These are phyloP conservation scores for Oplegnathus fasciatus DNA, from an alignment of 2,113 vertebrate species.

Conservation along the genomic window DNA sequence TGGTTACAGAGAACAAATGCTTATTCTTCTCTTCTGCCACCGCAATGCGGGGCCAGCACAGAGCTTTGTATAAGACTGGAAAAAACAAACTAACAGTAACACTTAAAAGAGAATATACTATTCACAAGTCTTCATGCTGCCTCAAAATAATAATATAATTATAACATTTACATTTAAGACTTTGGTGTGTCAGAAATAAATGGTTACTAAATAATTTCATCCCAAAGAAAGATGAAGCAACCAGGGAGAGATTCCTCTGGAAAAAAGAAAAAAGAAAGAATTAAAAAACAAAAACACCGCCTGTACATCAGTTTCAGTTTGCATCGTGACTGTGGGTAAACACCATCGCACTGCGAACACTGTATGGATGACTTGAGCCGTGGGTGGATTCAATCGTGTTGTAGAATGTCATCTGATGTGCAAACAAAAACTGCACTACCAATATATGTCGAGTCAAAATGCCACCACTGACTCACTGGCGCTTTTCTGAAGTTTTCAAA, in stretches of 20 bases:
- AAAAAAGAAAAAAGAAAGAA: background rate
- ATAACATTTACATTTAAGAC: too few relatives aligned
- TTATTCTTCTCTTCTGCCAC: background rate
- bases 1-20: slow-evolving; percentile 4
- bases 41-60: background rate
- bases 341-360: slow-evolving; percentile 1
- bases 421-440: slow-evolving; percentile 27
- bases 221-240: background rate
- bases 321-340: slow-evolving; percentile 61
- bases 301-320: slow-evolving; percentile 32
- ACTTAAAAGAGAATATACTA: background rate
- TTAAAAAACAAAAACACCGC: background rate
- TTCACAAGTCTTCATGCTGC: background rate
- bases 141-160: background rate
- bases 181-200: background rate
- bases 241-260: background rate
- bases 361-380: slow-evolving; percentile 38
- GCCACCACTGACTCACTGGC: slow-evolving; percentile 53
- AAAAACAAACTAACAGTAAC: background rate
- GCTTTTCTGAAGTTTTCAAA: slow-evolving; percentile 50
- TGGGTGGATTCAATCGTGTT: slow-evolving; percentile 53
- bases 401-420: slow-evolving; percentile 55
- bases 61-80: background rate
- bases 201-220: background rate
- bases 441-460: slow-evolving; percentile 56